Base-by-base conservation (phyloP, 2,888 invertebrate genomes). In the Gerosis bhagava region DNA sequence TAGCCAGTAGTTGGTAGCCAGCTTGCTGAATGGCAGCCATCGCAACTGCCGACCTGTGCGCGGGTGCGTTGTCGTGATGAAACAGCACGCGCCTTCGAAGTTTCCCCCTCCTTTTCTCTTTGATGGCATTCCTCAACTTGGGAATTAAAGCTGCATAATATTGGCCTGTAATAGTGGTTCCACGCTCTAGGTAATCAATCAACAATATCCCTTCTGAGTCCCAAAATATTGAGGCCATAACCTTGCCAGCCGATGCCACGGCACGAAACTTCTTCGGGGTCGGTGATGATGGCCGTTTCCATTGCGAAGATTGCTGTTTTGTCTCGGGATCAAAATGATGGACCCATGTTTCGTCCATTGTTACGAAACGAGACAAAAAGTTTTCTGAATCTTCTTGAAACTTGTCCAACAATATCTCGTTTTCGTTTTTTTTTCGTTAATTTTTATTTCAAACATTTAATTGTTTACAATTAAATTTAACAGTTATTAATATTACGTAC, bases 11-110 rank as follows among this genome's bases (percentile, higher is more conserved):
- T 52, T 55, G 50, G 26, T 55, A 59, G 1, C 50, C 54, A 19
- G 41, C 8, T 51, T 57, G 50, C 32, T 46, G 31, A 47, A 57
- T 53, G 43, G 51, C 54, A 54, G 54, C 52, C 50, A 55, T 57
- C 19, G 56, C 56, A 49, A 54, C 44, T 25, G 35, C 46, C 3
- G 24, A 5, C 3, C 8, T 8, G 24, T 24, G 24, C 3, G 24
- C 24, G 6, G 24, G 24, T 7, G 8, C 24, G 8, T 24, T 24
- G 24, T 24, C 8, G 3, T 19, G 26, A 10, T 26, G 26, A 13
- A 29, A 12, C 29, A 29, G 29, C 3, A 26, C 26, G 2, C 5
- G 2, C 2, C 10, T 10, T 39, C 12, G n/a, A 65, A 66, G 57
- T 63, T 57, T 34, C 5, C 19, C 17, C 3, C 12, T 10, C 4